phyloP scores from a whole-genome alignment of 2,888 invertebrate genomes.

The Cetonia aurata region DNA sequence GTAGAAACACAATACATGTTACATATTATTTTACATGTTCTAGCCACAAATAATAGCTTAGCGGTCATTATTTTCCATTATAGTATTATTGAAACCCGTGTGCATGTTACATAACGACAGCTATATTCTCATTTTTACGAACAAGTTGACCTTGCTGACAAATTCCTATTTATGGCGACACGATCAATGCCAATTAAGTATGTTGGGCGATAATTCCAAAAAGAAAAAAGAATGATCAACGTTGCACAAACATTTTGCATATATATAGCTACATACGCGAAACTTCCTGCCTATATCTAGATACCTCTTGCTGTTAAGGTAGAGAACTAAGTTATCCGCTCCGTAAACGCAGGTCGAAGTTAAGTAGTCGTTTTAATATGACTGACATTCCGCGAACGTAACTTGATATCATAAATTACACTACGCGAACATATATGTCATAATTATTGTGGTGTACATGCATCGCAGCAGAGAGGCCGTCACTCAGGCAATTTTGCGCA shows the following conservation, averaged over 20 bases:
- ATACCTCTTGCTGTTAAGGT: constrained; percentile 5
- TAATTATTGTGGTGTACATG: constrained; percentile 38
- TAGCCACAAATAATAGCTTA: constrained; percentile 5
- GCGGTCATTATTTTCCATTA: constrained; percentile 9
- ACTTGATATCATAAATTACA: constrained; percentile 37
- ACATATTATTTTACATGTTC: neutral
- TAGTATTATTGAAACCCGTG: constrained; percentile 15
- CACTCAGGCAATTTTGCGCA: constrained; percentile 36
- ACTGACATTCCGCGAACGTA: constrained; percentile 37
- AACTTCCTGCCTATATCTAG: neutral
- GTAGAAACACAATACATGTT: too few relatives aligned
- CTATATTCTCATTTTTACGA: constrained; percentile 29
- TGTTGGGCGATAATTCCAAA: constrained; percentile 23
- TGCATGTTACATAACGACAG: constrained; percentile 34
- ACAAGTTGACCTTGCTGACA: constrained; percentile 37
- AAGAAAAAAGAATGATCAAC: neutral
- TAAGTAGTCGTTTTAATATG: constrained; percentile 32
- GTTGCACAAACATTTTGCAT: constrained; percentile 1
- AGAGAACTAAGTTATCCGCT: constrained; percentile 28
- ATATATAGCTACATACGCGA: too few relatives aligned
- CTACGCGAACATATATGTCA: constrained; percentile 36
- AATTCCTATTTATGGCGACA: constrained; percentile 32
- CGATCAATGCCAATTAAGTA: constrained; percentile 27
- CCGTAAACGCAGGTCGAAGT: neutral
- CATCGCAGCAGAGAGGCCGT: constrained; percentile 21